Evolutionary conservation across 2,888 invertebrate genomes (phyloP).

Genomic region (Thecocarcelia acutangulata): DNA sequence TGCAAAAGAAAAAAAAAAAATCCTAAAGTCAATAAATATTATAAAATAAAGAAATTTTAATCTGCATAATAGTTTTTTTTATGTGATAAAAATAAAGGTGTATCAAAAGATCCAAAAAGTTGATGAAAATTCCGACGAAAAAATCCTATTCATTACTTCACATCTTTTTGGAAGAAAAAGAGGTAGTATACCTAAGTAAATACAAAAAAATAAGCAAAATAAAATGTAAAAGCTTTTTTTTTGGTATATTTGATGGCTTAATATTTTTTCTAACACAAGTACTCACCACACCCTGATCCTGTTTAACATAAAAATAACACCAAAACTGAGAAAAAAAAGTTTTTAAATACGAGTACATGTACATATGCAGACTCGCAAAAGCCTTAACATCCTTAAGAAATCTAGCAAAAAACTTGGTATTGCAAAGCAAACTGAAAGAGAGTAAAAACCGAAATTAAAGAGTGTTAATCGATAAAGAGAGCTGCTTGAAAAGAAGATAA

Average conservation of each 20-base stretch:
- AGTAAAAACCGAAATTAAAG: conserved; percentile 10
- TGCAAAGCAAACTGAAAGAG: conserved; percentile 12
- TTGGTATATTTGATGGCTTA: conserved; percentile 38
- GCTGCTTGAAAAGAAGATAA: conserved; percentile 1
- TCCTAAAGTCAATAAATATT: conserved; percentile 41
- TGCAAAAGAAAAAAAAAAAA: conserved; percentile 55
- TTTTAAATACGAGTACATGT: background rate
- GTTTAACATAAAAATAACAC: conserved; percentile 69
- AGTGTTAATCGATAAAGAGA: conserved; percentile 41
- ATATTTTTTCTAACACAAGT: conserved; percentile 54
- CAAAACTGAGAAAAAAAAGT: conserved; percentile 38
- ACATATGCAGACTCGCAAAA: background rate
- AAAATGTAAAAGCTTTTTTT: conserved; percentile 49
- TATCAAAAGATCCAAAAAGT: background rate
- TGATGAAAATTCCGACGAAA: background rate
- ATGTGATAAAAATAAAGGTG: conserved; percentile 15
- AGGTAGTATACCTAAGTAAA: conserved; percentile 67
- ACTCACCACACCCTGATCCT: conserved; percentile 80
- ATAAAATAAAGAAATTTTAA: conserved; percentile 1
- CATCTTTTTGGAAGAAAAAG: conserved; percentile 59
- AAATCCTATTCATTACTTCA: conserved; percentile 55
- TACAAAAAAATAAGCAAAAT: conserved; percentile 50
- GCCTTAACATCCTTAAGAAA: conserved; percentile 2
- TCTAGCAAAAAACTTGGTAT: conserved; percentile 7
- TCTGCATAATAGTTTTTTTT: conserved; percentile 25